Evolutionary conservation across 92 coral and sea anemone genomes (phyloP), one percentile per base, ranked within the genome.

Genomic region (Blastomussa wellsi): DNA sequence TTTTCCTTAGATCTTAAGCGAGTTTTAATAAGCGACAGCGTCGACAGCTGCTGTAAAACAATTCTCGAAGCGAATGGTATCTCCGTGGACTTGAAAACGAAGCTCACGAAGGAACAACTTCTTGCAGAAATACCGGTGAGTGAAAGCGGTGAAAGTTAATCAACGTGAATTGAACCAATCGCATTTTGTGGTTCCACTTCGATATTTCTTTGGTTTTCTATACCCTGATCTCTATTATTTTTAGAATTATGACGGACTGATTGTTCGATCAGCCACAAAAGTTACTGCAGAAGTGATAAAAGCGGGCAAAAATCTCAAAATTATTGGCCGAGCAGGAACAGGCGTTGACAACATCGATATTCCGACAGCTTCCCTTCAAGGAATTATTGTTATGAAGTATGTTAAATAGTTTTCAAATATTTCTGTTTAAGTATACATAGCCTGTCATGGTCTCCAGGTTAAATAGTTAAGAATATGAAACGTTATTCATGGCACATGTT

Each of bases 301-400:
- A 73, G 98, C 99, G 38, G 99, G 97, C 8, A 94, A 90, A 79
- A 94, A 91, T 31, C 85, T 96, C 41, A 95, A 94, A 87, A 90
- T 96, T 29, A 92, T 96, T 69, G 99, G 99, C 65, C 92, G 99
- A 39, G 99, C 99, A 22, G 99, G 99, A 5, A 96, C 99, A 16
- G 99, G 99, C 13, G 99, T 96, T 8, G 99, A 96, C 66, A 96
- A 95, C 87, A 96, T 96, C 53, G 97, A 94, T 76, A 92, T 90
- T 14, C 80, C 92, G 11, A 76, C 93, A 13, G 99, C 99, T 72
- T 91, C 99, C 0, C 90, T 87, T 22, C 91, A 91, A 68, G 99
- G 99, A 44, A 90, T 96, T 24, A 92, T 96, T 85, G 99, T 96
- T 6, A 94, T 96, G 99, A 96, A 96, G 99, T 96, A 79, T 78